Evolutionary conservation across 2,797 vertebrate genomes (phyloP).

Genomic region (Percopsis omiscomaycus): DNA sequence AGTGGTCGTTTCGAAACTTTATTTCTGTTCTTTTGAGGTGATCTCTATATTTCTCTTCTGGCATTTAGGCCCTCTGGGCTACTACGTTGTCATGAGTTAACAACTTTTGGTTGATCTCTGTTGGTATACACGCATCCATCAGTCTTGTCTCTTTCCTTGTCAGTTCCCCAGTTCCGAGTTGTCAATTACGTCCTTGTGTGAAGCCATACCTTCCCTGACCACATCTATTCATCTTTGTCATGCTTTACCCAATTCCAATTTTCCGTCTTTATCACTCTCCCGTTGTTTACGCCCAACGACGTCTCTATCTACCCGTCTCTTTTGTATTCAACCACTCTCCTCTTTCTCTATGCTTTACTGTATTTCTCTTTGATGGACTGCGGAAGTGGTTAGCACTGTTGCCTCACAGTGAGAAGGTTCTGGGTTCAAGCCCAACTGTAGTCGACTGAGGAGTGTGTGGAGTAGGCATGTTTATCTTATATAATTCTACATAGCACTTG

Average conservation of each 20-base stretch:
- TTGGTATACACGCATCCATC: conserved; percentile 24
- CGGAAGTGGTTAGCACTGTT: too few species aligned
- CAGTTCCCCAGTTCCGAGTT: conserved; percentile 24
- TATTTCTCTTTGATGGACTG: conserved; percentile 13
- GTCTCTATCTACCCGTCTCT: background rate
- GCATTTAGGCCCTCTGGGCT: conserved; percentile 8
- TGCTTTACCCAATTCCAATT: conserved; percentile 37
- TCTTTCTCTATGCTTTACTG: conserved; percentile 24
- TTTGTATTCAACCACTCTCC: conserved; percentile 6
- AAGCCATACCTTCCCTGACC: conserved; percentile 46
- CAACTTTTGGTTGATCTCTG: conserved; percentile 42
- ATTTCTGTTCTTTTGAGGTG: conserved; percentile 39
- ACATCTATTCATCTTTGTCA: conserved; percentile 54
- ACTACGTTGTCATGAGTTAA: conserved; percentile 41
- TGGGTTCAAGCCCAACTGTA: too few species aligned
- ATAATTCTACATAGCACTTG: too few species aligned
- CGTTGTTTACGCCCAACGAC: background rate
- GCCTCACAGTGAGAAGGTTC: too few species aligned
- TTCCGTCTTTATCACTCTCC: conserved; percentile 35
- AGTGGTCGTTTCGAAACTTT: conserved; percentile 22
- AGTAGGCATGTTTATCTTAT: too few species aligned
- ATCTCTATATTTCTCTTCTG: conserved; percentile 30
- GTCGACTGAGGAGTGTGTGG: too few species aligned
- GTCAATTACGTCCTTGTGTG: conserved; percentile 34
- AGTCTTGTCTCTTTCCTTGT: conserved; percentile 45